Evolutionary conservation across 37 sponge, comb jelly and placozoan genomes (phyloP).

Genomic region (Chondrosia reniformis): DNA sequence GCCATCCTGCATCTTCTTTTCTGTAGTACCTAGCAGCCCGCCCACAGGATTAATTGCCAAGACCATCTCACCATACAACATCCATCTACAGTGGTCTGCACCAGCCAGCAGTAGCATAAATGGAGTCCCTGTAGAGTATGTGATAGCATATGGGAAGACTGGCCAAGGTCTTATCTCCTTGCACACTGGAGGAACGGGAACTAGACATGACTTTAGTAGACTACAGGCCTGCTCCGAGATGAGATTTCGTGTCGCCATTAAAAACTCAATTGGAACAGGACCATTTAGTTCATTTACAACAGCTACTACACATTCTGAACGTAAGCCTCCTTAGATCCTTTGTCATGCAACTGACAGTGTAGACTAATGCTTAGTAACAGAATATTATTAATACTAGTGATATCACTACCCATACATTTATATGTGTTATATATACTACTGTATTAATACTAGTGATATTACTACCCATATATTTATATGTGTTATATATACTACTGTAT

Average conservation of each 20-base stretch:
- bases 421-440: neutral
- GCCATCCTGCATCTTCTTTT: neutral
- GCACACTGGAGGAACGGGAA: neutral
- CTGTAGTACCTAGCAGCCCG: neutral
- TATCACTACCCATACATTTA: neutral
- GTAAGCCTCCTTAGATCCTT: neutral
- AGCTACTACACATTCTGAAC: neutral
- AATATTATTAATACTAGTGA: too few species aligned
- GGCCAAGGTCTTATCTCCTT: neutral
- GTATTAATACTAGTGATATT: too few species aligned
- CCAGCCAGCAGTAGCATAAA: neutral
- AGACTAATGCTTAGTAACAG: too few species aligned
- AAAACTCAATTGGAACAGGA: slow-evolving; percentile 14
- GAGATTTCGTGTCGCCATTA: neutral
- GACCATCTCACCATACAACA: neutral
- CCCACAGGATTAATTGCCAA: neutral
- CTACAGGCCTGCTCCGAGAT: neutral
- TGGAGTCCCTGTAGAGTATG: neutral
- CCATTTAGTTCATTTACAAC: neutral
- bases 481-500: too few species aligned
- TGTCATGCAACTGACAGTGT: neutral
- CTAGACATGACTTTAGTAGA: neutral
- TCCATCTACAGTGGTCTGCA: slow-evolving; percentile 1
- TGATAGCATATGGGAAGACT: neutral
- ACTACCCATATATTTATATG: too few species aligned